Conservation (phyloP, 2,113 vertebrate genomes). For the Lethenteron reissneri region DNA sequence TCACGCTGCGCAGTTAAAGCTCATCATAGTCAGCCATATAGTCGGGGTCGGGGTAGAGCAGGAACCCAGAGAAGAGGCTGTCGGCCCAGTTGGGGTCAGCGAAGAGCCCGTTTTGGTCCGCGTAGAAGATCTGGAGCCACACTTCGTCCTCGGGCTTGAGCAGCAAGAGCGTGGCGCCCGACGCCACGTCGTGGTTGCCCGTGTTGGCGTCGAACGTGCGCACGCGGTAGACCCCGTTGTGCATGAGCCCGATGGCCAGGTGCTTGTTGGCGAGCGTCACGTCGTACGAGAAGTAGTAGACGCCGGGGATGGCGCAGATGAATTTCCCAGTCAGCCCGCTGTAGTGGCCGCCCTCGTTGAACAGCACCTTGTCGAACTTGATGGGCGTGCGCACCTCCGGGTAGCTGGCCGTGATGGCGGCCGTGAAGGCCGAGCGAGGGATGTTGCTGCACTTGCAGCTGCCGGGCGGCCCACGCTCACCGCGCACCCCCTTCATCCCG, state of each 20-base stretch:
- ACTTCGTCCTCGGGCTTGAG: constrained; percentile 86
- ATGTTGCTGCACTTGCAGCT: constrained; percentile 64
- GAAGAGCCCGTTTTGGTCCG: constrained; percentile 83
- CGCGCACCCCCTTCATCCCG: constrained; percentile 49
- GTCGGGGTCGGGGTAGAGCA: constrained; percentile 69
- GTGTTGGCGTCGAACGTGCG: constrained; percentile 93
- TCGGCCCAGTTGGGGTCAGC: constrained; percentile 75
- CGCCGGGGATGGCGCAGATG: constrained; percentile 68
- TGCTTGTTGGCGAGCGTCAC: constrained; percentile 93
- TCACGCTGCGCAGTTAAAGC: constrained; percentile 13
- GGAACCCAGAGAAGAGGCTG: constrained; percentile 87
- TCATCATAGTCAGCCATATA: constrained; percentile 65
- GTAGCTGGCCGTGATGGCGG: constrained; percentile 85
- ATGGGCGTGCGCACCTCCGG: constrained; percentile 62
- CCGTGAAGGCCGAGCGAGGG: constrained; percentile 80
- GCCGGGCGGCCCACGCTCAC: constrained; percentile 39
- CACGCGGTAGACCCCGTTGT: constrained; percentile 72
- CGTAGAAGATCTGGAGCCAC: constrained; percentile 89
- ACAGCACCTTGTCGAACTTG: constrained; percentile 79
- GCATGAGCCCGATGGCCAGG: constrained; percentile 70
- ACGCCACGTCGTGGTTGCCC: constrained; percentile 82
- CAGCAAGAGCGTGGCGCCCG: constrained; percentile 63
- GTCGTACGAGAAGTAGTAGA: constrained; percentile 92
- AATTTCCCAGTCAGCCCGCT: constrained; percentile 76
- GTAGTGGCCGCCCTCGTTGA: constrained; percentile 75